Percentiles rank a stretch among this genome's conserved stretches.
phyloP scores from a whole-genome alignment of 2,797 vertebrate species.

The Potorous gilbertii region DNA sequence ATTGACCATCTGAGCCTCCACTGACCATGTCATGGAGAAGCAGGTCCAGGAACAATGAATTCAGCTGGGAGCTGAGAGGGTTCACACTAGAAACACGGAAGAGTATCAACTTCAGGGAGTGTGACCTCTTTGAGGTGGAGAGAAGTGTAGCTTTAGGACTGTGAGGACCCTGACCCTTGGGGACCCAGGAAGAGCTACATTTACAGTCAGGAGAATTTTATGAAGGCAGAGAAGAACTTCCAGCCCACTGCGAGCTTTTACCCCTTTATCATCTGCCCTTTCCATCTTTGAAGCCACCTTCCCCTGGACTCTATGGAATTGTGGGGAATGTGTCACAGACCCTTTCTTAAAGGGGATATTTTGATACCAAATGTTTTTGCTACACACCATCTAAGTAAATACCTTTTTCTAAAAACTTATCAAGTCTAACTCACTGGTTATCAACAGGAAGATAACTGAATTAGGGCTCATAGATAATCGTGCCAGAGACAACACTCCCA shows the following conservation, averaged over 20 bases:
- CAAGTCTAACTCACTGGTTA: not conserved
- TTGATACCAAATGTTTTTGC: not conserved
- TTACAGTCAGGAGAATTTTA: not conserved
- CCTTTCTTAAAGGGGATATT: not conserved
- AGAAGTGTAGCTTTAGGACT: not conserved
- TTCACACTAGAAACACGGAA: not conserved
- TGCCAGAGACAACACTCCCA: not conserved
- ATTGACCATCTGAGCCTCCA: not conserved
- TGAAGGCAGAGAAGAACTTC: not conserved
- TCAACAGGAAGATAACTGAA: not conserved
- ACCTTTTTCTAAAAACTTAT: not conserved
- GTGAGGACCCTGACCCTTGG: not conserved
- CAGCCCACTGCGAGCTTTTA: not conserved
- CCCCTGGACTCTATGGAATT: not conserved
- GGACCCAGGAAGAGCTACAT: not conserved
- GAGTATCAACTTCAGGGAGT: not conserved
- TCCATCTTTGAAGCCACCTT: not conserved
- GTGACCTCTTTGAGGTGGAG: not conserved
- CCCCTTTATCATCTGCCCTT: not conserved
- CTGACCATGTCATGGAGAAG: not conserved
- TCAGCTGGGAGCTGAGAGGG: not conserved
- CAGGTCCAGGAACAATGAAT: not conserved
- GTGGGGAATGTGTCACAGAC: not conserved
- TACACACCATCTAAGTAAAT: not conserved
- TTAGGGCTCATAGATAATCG: not conserved